Evolutionary conservation across 2,113 vertebrate genomes (phyloP).

Genomic region (Apistogramma diplotaenia): DNA sequence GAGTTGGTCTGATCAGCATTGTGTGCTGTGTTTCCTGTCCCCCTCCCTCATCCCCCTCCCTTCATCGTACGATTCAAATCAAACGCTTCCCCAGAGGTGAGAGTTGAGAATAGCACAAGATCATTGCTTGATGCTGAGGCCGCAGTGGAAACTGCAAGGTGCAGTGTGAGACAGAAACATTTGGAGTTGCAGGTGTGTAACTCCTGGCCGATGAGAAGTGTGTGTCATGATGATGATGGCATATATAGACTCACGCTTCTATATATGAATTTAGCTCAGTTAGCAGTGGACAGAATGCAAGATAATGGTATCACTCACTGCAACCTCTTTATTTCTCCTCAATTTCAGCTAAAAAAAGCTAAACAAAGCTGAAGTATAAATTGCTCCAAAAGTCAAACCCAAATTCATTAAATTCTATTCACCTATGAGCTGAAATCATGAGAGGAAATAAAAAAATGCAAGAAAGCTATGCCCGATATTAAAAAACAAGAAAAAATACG

Average conservation of each 20-base stretch:
- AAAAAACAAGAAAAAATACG: constrained; percentile 18
- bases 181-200: constrained; percentile 78
- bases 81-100: constrained; percentile 65
- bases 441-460: constrained; percentile 76
- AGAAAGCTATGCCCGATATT: constrained; percentile 28
- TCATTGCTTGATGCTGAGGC: constrained; percentile 69
- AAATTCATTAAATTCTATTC: background rate
- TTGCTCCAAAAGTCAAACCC: background rate
- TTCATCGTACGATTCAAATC: constrained; percentile 39
- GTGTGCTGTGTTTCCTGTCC: constrained; percentile 46
- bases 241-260: constrained; percentile 79
- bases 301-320: constrained; percentile 36
- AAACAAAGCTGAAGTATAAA: background rate
- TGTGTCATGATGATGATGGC: constrained; percentile 63
- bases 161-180: constrained; percentile 71
- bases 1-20: constrained; percentile 47
- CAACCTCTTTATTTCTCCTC: constrained; percentile 78
- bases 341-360: constrained; percentile 17
- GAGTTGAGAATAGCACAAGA: constrained; percentile 65
- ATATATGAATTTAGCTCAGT: constrained; percentile 73
- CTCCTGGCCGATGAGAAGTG: constrained; percentile 56
- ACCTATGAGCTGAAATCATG: constrained; percentile 42
- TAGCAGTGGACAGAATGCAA: constrained; percentile 43
- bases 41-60: background rate
- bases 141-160: constrained; percentile 67